Evolutionary conservation across 2,888 invertebrate genomes (phyloP).

Genomic region (Serrognathus titanus): DNA sequence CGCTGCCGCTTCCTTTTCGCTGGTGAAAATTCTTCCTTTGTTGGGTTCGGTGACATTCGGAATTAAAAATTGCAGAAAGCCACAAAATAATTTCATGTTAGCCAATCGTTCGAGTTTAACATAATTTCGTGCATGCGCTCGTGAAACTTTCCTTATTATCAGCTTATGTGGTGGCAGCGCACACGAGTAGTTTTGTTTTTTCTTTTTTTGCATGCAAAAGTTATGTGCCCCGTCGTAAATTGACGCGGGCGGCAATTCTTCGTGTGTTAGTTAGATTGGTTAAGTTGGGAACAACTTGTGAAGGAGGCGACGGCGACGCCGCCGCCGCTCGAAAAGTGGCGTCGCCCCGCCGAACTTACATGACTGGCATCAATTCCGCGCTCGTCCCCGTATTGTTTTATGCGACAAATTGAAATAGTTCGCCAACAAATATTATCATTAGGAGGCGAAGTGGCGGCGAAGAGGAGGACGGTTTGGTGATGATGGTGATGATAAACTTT

Average conservation of each 20-base stretch:
- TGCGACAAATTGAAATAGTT: neutral
- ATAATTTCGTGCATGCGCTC: neutral
- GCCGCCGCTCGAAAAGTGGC: neutral
- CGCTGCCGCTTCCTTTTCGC: no score
- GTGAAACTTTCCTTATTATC: neutral
- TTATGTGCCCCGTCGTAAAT: conserved; percentile 10
- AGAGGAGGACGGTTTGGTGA: no score
- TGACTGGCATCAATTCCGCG: conserved; percentile 11
- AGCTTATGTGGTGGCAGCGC: neutral
- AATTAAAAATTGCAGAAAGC: no score
- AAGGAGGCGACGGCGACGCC: neutral
- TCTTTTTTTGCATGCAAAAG: neutral
- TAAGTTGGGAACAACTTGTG: conserved; percentile 12
- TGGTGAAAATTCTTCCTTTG: no score
- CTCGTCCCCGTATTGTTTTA: conserved; percentile 2
- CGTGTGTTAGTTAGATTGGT: conserved; percentile 17
- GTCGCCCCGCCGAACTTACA: conserved; percentile 7
- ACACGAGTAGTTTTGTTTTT: conserved; percentile 1
- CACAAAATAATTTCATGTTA: no score
- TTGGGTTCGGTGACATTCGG: no score
- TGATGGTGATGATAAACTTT: no score
- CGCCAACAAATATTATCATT: neutral
- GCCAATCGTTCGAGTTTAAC: no score
- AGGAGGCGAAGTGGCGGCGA: neutral
- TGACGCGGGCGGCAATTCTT: conserved; percentile 16